Evolutionary conservation across 2,797 vertebrate genomes (phyloP), one percentile per base, ranked within the genome.

Genomic region (Phataginus tetradactyla): DNA sequence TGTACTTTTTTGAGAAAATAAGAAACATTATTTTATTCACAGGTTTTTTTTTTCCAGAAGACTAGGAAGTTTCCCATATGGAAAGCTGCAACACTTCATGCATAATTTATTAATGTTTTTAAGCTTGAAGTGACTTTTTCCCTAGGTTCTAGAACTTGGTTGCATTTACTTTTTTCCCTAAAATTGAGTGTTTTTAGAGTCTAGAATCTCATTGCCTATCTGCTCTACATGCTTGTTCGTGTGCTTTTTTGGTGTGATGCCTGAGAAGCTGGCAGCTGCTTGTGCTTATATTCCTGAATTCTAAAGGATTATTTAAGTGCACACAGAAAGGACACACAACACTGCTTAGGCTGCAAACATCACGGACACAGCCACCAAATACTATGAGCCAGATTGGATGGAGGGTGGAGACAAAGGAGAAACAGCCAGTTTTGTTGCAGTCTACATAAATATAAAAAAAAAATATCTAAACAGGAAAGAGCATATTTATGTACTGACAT

Each of bases 381-480:
- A 97, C 88, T 89, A 97, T 97, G 97, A 96, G 96, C 95, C 95
- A 81, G 95, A 84, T 90, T 96, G 83, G 94, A 97, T 61, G 97
- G 97, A 97, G 87, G 96, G 98, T 95, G 91, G 94, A 97, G 98
- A 97, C 95, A 97, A 97, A 98, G 97, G 98, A 98, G 98, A 99
- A 99, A 99, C 99, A 99, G 99, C 99, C 99, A 99, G 99, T 99
- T 99, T 99, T 98, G 98, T 95, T 98, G 98, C 96, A 97, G 94
- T 98, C 96, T 98, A 98, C 72, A 92, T 90, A 98, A 98, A 98
- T 95, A 7, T 37, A 92, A 98, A 98, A 98, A 97, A 42, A 96
- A 95, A 86, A 96, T 96, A 93, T 97, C 86, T 94, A 97, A 97
- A 95, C 97, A 98, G 98, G 97, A 97, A 98, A 94, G 97, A 98